Conservation (phyloP, 1,140 invertebrate species). For the Sitobion miscanthi region DNA sequence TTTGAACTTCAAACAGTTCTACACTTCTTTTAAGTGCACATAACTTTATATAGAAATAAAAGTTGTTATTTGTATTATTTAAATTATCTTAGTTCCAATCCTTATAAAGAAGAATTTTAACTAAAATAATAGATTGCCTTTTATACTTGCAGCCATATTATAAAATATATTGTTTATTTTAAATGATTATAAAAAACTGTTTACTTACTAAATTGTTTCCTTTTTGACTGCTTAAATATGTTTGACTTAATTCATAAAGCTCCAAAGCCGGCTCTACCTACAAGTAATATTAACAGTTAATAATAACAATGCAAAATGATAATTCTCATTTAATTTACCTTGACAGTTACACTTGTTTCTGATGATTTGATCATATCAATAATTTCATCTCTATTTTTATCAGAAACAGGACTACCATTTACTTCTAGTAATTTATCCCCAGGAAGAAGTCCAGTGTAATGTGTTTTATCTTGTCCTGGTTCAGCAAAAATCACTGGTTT, state of each 20-base stretch:
- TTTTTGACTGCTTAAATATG: constrained; percentile 25
- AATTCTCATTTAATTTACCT: constrained; percentile 68
- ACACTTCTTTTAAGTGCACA: neutral
- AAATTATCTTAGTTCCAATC: neutral
- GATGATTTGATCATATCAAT: constrained; percentile 91
- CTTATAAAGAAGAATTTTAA: neutral
- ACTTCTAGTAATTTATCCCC: constrained; percentile 93
- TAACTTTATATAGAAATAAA: neutral
- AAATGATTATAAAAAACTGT: neutral
- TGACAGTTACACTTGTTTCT: constrained; percentile 79
- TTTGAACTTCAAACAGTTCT: too few relatives aligned
- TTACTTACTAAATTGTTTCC: constrained; percentile 22
- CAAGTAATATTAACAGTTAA: neutral
- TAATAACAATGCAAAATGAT: neutral
- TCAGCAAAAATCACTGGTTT: constrained; percentile 90
- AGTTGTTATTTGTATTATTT: neutral
- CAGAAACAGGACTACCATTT: constrained; percentile 84
- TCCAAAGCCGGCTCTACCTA: constrained; percentile 51
- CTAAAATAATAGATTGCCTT: neutral
- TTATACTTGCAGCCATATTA: neutral
- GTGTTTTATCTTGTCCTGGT: constrained; percentile 77
- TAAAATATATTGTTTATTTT: neutral
- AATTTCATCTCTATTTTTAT: constrained; percentile 86
- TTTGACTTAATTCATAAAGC: constrained; percentile 44
- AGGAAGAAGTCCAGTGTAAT: constrained; percentile 82